Conservation (phyloP, 1,140 invertebrate genomes). For the Acyrthosiphon pisum region DNA sequence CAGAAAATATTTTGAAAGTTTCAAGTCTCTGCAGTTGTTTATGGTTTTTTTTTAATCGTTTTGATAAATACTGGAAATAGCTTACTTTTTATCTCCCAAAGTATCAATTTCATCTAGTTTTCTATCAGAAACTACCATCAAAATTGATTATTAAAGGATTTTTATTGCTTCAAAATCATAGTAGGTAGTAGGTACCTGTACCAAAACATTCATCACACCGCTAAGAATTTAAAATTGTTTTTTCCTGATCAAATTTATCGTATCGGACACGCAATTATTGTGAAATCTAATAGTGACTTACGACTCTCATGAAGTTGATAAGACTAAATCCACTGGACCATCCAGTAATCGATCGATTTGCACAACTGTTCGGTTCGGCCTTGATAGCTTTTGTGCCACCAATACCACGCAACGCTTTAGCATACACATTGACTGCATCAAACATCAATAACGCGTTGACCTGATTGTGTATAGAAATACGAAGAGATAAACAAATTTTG, state of each 20-base stretch:
- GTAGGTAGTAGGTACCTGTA: too few species aligned
- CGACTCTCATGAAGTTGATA: slow-evolving; percentile 97
- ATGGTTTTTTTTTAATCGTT: too few species aligned
- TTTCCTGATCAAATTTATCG: neutral
- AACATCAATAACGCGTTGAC: slow-evolving; percentile 95
- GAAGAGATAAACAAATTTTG: neutral
- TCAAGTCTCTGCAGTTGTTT: too few species aligned
- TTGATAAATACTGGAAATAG: too few species aligned
- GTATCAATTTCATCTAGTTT: neutral
- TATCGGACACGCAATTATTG: too few species aligned
- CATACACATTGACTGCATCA: slow-evolving; percentile 92
- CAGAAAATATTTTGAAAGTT: too few species aligned
- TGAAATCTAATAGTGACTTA: slow-evolving; percentile 65
- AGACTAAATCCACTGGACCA: slow-evolving; percentile 94
- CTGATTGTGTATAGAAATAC: neutral
- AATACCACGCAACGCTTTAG: slow-evolving; percentile 87
- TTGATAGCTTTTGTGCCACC: slow-evolving; percentile 89
- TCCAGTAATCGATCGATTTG: slow-evolving; percentile 76
- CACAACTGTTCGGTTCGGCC: slow-evolving; percentile 85
- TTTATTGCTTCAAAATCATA: neutral
- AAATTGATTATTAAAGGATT: neutral
- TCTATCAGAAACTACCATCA: neutral
- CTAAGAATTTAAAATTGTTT: neutral
- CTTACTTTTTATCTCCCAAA: too few species aligned
- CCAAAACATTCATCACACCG: neutral